These are phyloP conservation scores for Sinodicranocentrus sp. DNA, from an alignment of 2,888 invertebrate species.

Conservation along the genomic window DNA sequence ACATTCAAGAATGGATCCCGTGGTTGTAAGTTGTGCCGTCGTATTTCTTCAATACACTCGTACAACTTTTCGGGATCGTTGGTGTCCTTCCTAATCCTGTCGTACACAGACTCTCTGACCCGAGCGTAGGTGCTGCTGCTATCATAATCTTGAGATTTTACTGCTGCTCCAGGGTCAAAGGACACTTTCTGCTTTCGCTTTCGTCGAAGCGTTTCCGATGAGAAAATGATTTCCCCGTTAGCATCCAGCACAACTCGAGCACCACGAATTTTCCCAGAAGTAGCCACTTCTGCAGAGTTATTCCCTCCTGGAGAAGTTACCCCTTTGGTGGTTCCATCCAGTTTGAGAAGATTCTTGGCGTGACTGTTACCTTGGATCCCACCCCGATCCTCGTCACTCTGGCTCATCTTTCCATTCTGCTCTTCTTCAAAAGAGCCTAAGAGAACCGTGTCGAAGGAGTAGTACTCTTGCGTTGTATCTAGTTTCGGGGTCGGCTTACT, in stretches of 20 bases:
- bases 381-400: not conserved
- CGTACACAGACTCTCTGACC: slow-evolving; percentile 76
- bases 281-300: not conserved
- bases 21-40: slow-evolving; percentile 75
- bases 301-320: not conserved
- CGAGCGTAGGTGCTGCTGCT: slow-evolving; percentile 70
- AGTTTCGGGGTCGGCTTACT: slow-evolving; percentile 69
- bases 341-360: slow-evolving; percentile 36
- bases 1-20: slow-evolving; percentile 69
- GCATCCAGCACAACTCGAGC: slow-evolving; percentile 76
- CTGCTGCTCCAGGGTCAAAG: slow-evolving; percentile 76
- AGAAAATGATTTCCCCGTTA: slow-evolving; percentile 76
- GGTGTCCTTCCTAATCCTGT: slow-evolving; percentile 69
- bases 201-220: slow-evolving; percentile 75
- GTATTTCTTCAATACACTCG: slow-evolving; percentile 76
- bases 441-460: slow-evolving; percentile 76
- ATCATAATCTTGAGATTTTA: slow-evolving; percentile 74
- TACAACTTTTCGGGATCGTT: slow-evolving; percentile 74
- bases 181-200: slow-evolving; percentile 75
- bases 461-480: slow-evolving; percentile 74
- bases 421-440: slow-evolving; percentile 75
- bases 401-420: slow-evolving; percentile 44
- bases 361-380: slow-evolving; percentile 33
- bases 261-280: slow-evolving; percentile 73
- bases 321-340: not conserved